phyloP scores from a whole-genome alignment of 2,113 vertebrate genomes.

The Ameiurus melas region DNA sequence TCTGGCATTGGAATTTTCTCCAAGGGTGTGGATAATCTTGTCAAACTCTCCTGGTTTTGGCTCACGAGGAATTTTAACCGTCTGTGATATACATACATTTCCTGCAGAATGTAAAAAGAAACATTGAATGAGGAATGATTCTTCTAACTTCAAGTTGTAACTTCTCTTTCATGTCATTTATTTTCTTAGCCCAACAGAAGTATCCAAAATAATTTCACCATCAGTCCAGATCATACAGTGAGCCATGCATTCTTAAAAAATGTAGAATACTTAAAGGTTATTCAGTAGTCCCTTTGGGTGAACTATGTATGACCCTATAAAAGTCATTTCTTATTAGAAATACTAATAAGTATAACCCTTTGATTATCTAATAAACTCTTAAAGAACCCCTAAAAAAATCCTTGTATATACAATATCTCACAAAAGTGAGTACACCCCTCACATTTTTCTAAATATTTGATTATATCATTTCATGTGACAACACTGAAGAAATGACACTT shows the following conservation, averaged over 20 bases:
- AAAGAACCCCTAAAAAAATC: neutral
- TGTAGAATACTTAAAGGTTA: neutral
- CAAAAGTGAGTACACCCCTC: too few relatives aligned
- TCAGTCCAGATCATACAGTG: neutral
- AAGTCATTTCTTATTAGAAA: neutral
- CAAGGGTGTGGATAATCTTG: slow-evolving; percentile 89
- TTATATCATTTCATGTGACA: too few relatives aligned
- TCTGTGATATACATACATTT: slow-evolving; percentile 94
- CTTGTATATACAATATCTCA: neutral
- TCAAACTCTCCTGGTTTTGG: slow-evolving; percentile 91
- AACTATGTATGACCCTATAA: neutral
- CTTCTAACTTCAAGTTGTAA: neutral
- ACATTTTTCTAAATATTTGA: too few relatives aligned
- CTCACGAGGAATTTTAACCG: slow-evolving; percentile 95
- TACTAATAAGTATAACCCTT: neutral
- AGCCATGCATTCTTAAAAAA: neutral
- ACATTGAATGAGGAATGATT: neutral
- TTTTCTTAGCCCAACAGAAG: neutral
- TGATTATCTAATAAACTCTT: neutral
- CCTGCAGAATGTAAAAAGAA: slow-evolving; percentile 69
- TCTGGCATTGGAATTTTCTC: slow-evolving; percentile 93
- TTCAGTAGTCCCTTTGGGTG: neutral
- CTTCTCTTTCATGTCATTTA: slow-evolving; percentile 4
- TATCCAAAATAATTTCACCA: neutral
- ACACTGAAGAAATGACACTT: too few relatives aligned